Evolutionary conservation across 2,797 vertebrate species (phyloP).

Genomic region (Gymnopithys bicolor): DNA sequence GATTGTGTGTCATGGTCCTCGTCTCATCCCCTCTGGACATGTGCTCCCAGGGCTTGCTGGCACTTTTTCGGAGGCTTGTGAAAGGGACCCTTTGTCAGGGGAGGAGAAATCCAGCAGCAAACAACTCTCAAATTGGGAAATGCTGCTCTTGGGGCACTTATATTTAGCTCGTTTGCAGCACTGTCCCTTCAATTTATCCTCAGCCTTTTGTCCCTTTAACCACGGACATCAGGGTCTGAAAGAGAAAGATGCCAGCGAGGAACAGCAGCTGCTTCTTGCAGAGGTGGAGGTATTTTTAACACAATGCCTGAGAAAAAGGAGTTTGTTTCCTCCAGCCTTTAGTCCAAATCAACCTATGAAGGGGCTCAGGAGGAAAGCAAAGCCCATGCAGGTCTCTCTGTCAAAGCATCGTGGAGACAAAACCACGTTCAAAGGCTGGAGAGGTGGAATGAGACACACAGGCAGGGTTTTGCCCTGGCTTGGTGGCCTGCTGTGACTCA

Average conservation of each 20-base stretch:
- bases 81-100: conserved; percentile 41
- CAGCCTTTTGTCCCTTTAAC: conserved; percentile 44
- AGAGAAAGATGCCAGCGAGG: background rate
- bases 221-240: background rate
- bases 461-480: background rate
- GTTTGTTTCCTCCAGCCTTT: conserved; percentile 8
- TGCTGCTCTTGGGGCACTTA: conserved; percentile 27
- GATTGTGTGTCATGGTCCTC: background rate
- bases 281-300: conserved; percentile 45
- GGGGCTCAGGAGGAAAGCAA: background rate
- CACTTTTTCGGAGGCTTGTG: background rate
- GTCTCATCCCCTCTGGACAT: background rate
- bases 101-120: conserved; percentile 1
- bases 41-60: background rate
- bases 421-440: background rate
- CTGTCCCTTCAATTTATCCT: conserved; percentile 19
- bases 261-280: background rate
- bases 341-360: background rate
- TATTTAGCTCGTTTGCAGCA: conserved; percentile 37
- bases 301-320: conserved; percentile 6
- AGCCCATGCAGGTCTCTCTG: background rate
- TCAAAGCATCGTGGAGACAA: background rate
- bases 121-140: background rate
- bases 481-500: background rate
- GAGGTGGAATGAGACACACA: background rate